phyloP scores from a whole-genome alignment of 2,797 vertebrate species.

The Cynopterus sphinx region DNA sequence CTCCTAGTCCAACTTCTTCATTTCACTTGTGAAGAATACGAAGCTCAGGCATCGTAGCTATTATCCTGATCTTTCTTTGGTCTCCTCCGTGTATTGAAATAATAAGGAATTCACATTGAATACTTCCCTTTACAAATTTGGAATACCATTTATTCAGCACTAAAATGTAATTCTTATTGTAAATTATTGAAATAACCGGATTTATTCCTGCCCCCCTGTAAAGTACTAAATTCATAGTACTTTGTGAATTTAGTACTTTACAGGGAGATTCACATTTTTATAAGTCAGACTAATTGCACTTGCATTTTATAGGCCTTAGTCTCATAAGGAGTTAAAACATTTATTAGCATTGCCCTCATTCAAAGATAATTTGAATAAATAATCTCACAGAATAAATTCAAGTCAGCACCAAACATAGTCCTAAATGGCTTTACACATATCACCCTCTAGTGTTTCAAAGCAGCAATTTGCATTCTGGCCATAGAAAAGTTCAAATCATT shows the following conservation, averaged over 20 bases:
- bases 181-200: not conserved
- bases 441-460: constrained; percentile 79
- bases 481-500: not conserved
- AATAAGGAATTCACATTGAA: not conserved
- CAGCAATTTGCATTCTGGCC: constrained; percentile 46
- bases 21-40: not conserved
- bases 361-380: constrained; percentile 30
- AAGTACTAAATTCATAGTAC: not conserved
- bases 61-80: not conserved
- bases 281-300: not conserved
- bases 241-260: too few species aligned
- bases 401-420: not conserved
- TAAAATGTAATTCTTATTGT: not conserved
- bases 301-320: not conserved
- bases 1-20: not conserved
- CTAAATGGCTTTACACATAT: constrained; percentile 72
- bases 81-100: not conserved
- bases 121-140: not conserved
- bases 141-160: not conserved
- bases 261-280: not conserved
- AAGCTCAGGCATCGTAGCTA: not conserved
- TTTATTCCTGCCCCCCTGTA: not conserved
- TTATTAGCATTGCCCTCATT: not conserved
- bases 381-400: constrained; percentile 25
- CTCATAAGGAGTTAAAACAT: not conserved